phyloP scores from a whole-genome alignment of 2,113 vertebrate species.

The Prietella phreatophila region DNA sequence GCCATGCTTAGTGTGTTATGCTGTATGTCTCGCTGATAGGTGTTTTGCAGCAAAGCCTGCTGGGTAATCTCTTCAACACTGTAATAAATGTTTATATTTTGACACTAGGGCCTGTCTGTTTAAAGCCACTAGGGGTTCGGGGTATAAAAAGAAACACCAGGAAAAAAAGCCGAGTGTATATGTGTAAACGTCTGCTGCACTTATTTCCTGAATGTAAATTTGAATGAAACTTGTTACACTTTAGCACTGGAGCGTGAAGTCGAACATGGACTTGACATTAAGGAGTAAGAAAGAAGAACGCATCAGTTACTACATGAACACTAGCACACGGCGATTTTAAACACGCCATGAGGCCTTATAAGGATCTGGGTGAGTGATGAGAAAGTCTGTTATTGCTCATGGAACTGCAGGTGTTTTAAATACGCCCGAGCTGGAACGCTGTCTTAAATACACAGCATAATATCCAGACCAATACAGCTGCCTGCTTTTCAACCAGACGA shows the following conservation, averaged over 20 bases:
- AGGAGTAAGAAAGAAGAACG: not conserved
- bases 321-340: not conserved
- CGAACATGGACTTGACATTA: not conserved
- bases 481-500: not conserved
- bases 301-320: not conserved
- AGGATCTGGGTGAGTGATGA: not conserved
- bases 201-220: not conserved
- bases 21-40: not conserved
- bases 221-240: not conserved
- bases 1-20: not conserved
- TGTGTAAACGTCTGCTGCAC: not conserved
- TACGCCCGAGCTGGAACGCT: not conserved
- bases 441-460: not conserved
- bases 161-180: too few relatives aligned
- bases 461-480: not conserved
- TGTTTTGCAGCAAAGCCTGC: not conserved
- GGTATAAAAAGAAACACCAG: too few relatives aligned
- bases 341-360: not conserved
- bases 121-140: too few relatives aligned
- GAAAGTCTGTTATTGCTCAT: not conserved
- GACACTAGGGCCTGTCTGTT: too few relatives aligned
- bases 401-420: conserved; percentile 6
- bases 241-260: not conserved
- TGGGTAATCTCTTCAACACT: not conserved
- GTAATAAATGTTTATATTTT: not conserved